These are phyloP conservation scores for Rhegmatorhina hoffmannsi DNA, from an alignment of 2,113 vertebrate genomes.

Conservation along the genomic window DNA sequence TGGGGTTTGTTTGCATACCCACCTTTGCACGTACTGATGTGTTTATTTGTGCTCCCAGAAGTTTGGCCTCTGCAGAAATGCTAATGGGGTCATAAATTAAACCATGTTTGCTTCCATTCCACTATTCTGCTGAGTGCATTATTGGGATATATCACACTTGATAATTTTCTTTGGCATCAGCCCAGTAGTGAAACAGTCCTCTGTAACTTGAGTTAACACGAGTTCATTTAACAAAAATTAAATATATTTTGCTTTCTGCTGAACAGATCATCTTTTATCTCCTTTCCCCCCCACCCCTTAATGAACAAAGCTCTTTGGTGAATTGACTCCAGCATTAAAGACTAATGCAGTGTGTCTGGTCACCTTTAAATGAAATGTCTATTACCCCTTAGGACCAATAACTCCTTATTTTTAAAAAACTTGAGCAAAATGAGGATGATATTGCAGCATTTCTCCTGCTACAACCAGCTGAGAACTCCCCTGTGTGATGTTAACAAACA, in stretches of 20 bases:
- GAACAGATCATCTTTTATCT: not conserved
- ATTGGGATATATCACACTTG: not conserved
- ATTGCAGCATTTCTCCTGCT: not conserved
- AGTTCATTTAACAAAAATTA: not conserved
- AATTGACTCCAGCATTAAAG: conserved; percentile 55
- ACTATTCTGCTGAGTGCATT: not conserved
- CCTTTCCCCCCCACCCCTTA: not conserved
- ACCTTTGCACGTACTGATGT: not conserved
- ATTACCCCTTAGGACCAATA: conserved; percentile 32
- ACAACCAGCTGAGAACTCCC: conserved; percentile 57
- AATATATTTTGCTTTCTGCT: conserved; percentile 36
- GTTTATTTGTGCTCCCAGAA: not conserved
- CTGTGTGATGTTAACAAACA: conserved; percentile 45
- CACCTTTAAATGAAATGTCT: conserved; percentile 66
- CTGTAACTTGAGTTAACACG: not conserved
- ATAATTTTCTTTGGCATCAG: not conserved
- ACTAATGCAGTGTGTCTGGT: conserved; percentile 73
- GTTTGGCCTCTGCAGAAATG: not conserved
- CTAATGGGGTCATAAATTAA: not conserved
- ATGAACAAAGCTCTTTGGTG: conserved; percentile 22
- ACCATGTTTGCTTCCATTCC: not conserved
- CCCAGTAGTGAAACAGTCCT: not conserved
- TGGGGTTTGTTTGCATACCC: not conserved
- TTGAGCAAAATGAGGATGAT: conserved; percentile 37
- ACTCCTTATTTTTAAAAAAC: conserved; percentile 16